Percentiles rank a stretch among this genome's conserved stretches.
Evolutionary conservation across 2,888 invertebrate genomes (phyloP).

Genomic region (Himalopsyche japonica): DNA sequence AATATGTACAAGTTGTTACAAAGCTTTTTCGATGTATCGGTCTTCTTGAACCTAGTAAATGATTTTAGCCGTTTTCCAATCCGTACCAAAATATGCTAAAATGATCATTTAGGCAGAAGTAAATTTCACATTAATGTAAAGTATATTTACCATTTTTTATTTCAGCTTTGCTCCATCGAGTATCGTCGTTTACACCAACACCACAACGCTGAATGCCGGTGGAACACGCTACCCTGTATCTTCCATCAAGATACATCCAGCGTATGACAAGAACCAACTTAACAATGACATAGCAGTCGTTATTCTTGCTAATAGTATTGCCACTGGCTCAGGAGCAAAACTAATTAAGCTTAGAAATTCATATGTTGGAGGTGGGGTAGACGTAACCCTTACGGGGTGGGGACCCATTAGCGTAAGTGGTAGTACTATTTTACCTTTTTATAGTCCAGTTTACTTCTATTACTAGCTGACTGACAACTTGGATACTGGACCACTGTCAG

Average conservation of each 20-base stretch:
- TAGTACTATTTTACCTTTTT: no score
- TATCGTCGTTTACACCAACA: not conserved
- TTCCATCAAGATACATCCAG: constrained; percentile 50
- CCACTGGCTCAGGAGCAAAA: constrained; percentile 48
- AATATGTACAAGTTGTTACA: no score
- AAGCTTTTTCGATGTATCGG: no score
- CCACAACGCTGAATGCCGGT: constrained; percentile 43
- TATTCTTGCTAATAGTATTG: constrained; percentile 47
- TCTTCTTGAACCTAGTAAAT: no score
- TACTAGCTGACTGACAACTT: no score
- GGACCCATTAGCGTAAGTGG: constrained; percentile 52
- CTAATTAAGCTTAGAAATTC: constrained; percentile 48
- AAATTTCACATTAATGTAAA: no score
- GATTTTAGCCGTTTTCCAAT: no score
- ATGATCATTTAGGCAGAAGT: no score
- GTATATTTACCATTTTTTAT: no score
- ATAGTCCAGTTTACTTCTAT: no score
- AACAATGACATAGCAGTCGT: constrained; percentile 56
- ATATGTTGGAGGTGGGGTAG: constrained; percentile 48
- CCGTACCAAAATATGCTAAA: no score
- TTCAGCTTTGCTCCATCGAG: not conserved
- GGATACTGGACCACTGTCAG: no score
- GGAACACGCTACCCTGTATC: constrained; percentile 51
- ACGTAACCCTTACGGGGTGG: constrained; percentile 56
- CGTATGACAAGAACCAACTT: constrained; percentile 49